These are phyloP conservation scores for Zingel zingel DNA, from an alignment of 2,113 vertebrate species.

Conservation along the genomic window DNA sequence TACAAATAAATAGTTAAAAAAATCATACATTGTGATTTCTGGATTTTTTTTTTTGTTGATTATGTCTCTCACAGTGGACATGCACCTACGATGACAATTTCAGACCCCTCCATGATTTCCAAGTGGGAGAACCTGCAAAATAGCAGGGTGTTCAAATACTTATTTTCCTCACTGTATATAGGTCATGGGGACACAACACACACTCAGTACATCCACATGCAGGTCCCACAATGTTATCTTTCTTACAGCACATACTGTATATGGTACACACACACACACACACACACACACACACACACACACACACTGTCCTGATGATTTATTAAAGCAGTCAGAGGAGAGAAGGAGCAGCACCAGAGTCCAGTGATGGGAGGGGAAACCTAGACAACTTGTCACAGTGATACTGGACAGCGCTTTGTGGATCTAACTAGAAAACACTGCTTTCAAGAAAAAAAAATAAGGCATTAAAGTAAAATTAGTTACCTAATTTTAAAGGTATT, in stretches of 20 bases:
- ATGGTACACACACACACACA: constrained; percentile 28
- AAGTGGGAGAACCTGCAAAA: too few species aligned
- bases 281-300: constrained; percentile 45
- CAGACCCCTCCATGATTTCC: too few species aligned
- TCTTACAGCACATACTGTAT: constrained; percentile 5
- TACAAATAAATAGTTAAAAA: too few species aligned
- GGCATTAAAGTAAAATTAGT: background rate
- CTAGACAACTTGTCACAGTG: constrained; percentile 10
- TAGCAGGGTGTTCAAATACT: too few species aligned
- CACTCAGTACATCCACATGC: background rate
- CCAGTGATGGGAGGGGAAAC: constrained; percentile 18
- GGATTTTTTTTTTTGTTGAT: too few species aligned
- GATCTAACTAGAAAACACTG: background rate
- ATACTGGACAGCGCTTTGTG: background rate
- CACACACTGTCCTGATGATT: constrained; percentile 64
- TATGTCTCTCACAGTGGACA: too few species aligned
- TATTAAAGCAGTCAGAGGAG: constrained; percentile 61
- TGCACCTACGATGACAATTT: too few species aligned
- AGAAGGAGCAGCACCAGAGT: constrained; percentile 22
- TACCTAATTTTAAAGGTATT: background rate
- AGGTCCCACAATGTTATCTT: constrained; percentile 30
- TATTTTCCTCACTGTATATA: too few species aligned
- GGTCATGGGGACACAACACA: constrained; percentile 16
- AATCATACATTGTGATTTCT: too few species aligned
- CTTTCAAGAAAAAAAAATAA: background rate